Percentiles rank a stretch among this genome's conserved stretches.
These are phyloP conservation scores for Orthonyx spaldingii DNA, from an alignment of 2,113 vertebrate species.

Conservation along the genomic window DNA sequence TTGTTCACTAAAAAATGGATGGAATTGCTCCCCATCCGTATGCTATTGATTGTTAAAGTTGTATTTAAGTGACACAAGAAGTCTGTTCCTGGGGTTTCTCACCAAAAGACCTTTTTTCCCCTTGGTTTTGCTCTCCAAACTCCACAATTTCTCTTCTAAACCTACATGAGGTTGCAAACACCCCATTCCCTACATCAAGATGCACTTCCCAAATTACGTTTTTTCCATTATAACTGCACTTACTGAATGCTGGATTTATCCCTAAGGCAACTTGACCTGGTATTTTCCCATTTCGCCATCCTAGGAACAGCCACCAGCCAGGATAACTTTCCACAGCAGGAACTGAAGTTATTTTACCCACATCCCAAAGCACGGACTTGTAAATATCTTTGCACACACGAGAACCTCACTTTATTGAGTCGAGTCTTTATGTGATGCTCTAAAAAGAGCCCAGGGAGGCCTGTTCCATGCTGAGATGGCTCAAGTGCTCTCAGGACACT, in stretches of 20 bases:
- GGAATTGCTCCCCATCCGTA: background rate
- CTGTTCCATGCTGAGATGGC: background rate
- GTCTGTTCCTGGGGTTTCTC: background rate
- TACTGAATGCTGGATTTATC: background rate
- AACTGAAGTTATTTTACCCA: background rate
- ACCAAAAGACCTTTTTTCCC: background rate
- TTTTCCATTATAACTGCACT: background rate
- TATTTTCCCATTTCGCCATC: background rate
- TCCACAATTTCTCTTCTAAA: background rate
- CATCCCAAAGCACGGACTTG: background rate
- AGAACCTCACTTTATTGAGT: background rate
- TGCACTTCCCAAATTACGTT: background rate
- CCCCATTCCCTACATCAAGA: background rate
- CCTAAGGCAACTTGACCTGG: background rate
- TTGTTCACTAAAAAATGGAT: background rate
- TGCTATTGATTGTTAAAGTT: background rate
- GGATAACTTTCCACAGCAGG: background rate
- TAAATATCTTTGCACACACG: accelerated
- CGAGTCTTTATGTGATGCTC: accelerated
- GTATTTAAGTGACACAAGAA: background rate
- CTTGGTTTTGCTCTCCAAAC: background rate
- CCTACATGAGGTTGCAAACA: background rate
- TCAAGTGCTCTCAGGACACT: background rate
- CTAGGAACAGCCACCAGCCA: background rate
- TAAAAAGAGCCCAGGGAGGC: background rate